A percentile compares a stretch with the other conserved stretches of the same genome.
Conservation (phyloP, 2,888 invertebrate genomes). For the Epiblema foenella region DNA sequence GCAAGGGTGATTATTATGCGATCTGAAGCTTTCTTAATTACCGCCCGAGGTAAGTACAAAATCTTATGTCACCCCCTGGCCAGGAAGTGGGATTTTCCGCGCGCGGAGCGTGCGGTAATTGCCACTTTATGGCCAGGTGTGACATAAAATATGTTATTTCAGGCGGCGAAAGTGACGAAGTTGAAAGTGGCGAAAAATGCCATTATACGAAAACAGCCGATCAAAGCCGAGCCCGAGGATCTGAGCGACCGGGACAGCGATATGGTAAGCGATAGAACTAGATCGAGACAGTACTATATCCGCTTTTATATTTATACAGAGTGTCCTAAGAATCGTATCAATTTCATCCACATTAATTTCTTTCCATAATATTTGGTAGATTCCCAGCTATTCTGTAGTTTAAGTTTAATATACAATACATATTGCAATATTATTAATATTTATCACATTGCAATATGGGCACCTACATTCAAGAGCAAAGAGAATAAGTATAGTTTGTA, state of each 20-base stretch:
- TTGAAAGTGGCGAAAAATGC: constrained; percentile 60
- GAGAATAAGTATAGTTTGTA: neutral
- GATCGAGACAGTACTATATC: neutral
- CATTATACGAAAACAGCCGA: constrained; percentile 51
- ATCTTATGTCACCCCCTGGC: too few species aligned
- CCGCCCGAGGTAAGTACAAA: too few species aligned
- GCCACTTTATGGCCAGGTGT: too few species aligned
- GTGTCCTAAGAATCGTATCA: neutral
- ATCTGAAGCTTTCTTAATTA: too few species aligned
- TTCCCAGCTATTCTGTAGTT: too few species aligned
- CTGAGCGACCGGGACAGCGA: constrained; percentile 59
- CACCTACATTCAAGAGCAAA: neutral
- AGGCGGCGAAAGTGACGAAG: constrained; percentile 59
- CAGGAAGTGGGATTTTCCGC: too few species aligned
- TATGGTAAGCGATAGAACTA: constrained; percentile 54
- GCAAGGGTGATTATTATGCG: too few species aligned
- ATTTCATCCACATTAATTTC: neutral
- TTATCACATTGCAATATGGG: neutral
- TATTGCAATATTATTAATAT: neutral
- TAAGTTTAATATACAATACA: too few species aligned
- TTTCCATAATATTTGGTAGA: neutral
- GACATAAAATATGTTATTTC: constrained; percentile 32
- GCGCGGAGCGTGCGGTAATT: too few species aligned
- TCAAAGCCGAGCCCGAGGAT: constrained; percentile 62
- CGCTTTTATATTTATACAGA: neutral